phyloP scores from a whole-genome alignment of 2,113 vertebrate genomes.

The Chionis minor region DNA sequence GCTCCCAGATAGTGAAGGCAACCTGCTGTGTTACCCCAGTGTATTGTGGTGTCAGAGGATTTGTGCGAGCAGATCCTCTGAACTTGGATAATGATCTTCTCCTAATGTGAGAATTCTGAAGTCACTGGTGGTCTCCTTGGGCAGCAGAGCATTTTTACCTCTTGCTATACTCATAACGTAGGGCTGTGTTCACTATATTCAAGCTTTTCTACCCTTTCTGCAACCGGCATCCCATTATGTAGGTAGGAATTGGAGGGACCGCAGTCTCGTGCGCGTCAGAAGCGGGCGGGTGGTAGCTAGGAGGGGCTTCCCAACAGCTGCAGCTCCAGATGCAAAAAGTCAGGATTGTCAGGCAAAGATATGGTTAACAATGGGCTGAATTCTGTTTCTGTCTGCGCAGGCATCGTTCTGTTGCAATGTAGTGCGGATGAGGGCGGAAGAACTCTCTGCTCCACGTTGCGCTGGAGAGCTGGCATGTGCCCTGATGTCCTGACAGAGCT shows the following conservation, averaged over 20 bases:
- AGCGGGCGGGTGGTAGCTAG: not conserved
- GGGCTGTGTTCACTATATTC: not conserved
- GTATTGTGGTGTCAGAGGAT: not conserved
- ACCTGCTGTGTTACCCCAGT: not conserved
- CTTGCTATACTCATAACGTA: not conserved
- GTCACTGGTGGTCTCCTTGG: not conserved
- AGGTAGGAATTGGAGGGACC: not conserved
- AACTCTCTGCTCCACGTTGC: rapidly evolving
- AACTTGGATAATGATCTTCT: not conserved
- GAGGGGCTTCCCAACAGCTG: not conserved
- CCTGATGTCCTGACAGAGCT: rapidly evolving
- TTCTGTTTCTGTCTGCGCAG: not conserved
- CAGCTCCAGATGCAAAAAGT: not conserved
- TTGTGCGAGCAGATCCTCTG: not conserved
- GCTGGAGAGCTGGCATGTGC: not conserved
- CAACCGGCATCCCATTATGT: rapidly evolving
- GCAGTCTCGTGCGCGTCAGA: too few species aligned
- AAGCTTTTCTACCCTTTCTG: not conserved
- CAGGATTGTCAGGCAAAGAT: not conserved
- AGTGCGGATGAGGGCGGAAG: rapidly evolving
- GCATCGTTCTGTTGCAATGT: rapidly evolving
- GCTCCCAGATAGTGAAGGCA: not conserved
- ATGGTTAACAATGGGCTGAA: rapidly evolving
- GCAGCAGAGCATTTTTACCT: not conserved
- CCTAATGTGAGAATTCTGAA: not conserved